A percentile compares a stretch with the other conserved stretches of the same genome.
phyloP scores from a whole-genome alignment of 2,888 invertebrate genomes.

The Venusia cambrica region DNA sequence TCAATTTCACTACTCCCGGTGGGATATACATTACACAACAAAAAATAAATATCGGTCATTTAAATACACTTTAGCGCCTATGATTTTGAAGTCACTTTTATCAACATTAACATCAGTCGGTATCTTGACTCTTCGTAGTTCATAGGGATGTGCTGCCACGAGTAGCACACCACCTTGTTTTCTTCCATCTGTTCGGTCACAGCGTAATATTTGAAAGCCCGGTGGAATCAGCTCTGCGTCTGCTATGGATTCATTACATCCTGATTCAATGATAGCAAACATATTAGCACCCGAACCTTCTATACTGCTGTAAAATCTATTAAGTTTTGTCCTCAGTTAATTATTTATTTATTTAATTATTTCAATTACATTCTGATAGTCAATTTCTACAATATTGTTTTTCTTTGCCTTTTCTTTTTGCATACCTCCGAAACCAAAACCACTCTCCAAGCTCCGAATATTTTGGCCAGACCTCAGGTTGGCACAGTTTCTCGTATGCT shows the following conservation, averaged over 20 bases:
- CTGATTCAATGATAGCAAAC: constrained; percentile 19
- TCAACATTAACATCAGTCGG: constrained; percentile 13
- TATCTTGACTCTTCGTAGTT: constrained; percentile 15
- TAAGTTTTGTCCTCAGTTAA: constrained; percentile 23
- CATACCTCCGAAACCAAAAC: too few relatives aligned
- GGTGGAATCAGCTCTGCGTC: constrained; percentile 24
- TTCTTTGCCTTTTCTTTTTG: too few relatives aligned
- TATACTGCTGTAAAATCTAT: constrained; percentile 11
- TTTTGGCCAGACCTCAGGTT: too few relatives aligned
- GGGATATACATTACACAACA: constrained; percentile 29
- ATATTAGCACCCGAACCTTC: constrained; percentile 19
- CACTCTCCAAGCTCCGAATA: too few relatives aligned
- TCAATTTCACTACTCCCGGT: constrained; percentile 25
- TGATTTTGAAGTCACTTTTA: constrained; percentile 24
- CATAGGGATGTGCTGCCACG: constrained; percentile 20
- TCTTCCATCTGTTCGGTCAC: constrained; percentile 24
- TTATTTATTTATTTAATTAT: too few relatives aligned
- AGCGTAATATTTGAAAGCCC: constrained; percentile 18
- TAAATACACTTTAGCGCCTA: constrained; percentile 16
- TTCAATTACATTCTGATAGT: constrained; percentile 25
- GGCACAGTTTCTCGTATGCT: too few relatives aligned
- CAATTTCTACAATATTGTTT: constrained; percentile 10
- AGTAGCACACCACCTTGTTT: constrained; percentile 14
- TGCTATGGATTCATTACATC: constrained; percentile 20
- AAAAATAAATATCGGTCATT: constrained; percentile 22